A percentile compares a stretch with the other conserved stretches of the same genome.
Evolutionary conservation across 2,113 vertebrate species (phyloP).

Genomic region (Tor tambroides): DNA sequence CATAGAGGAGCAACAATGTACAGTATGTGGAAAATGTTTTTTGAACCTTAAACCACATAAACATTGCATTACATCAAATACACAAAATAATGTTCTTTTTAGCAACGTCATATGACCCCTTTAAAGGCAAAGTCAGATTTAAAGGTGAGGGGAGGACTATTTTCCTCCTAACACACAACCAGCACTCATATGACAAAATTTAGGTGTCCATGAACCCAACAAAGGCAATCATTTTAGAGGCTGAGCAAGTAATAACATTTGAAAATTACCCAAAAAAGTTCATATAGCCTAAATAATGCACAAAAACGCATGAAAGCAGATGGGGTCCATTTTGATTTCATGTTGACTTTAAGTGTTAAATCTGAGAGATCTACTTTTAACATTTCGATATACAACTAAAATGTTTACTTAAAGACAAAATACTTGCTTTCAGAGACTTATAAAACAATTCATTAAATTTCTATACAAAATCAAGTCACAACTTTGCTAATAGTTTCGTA

Average conservation of each 20-base stretch:
- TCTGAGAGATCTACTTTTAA: too few relatives aligned
- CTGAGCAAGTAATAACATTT: background rate
- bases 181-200: background rate
- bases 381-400: background rate
- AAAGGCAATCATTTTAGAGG: background rate
- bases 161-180: background rate
- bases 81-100: too few relatives aligned
- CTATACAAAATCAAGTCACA: background rate
- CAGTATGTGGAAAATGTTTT: too few relatives aligned
- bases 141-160: background rate
- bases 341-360: constrained; percentile 6
- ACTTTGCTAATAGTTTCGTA: too few relatives aligned
- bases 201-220: background rate
- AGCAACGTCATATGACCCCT: too few relatives aligned
- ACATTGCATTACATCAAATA: too few relatives aligned
- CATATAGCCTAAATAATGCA: background rate
- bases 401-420: background rate
- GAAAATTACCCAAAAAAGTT: background rate
- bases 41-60: too few relatives aligned
- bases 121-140: background rate
- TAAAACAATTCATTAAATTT: background rate
- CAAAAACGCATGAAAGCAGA: background rate
- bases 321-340: constrained; percentile 5
- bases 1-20: too few relatives aligned
- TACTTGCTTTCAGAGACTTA: background rate